Evolutionary conservation across 2,888 invertebrate species (phyloP), one percentile per base, ranked within the genome.

Genomic region (Dryobotodes eremita): DNA sequence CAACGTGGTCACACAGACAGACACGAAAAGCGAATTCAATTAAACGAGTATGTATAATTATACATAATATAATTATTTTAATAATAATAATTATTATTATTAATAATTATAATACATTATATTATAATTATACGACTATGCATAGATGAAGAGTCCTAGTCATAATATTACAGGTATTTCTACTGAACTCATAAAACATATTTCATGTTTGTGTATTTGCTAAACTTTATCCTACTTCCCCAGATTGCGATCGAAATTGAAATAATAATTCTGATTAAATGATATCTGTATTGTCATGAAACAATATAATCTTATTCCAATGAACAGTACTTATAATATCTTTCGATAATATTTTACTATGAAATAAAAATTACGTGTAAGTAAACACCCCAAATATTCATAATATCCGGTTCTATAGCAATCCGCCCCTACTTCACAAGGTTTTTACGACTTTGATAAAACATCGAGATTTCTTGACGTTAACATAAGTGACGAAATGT

Each of bases 231-330:
- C 70, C 57, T 15, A 20, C 23, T 82, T 66, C 53, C n/a, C 26
- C 4, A 50, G 59, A 78, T 73, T 61, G 17, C 5, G 20, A 82
- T 82, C 73, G 17, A 73, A 73, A 71, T 83, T 66, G 26, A 61
- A 82, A 48, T 57, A 77, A 82, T n/a, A 61, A 77, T 74, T 71
- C 26, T 59, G 76, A 72, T 77, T 86, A 79, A 57, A 66, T 62
- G 6, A 36, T 74, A 72, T 61, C 59, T 66, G n/a, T 75, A 65
- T 74, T 77, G 61, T 26, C 46, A 53, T 15, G 57, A 62, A 68
- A 46, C 15, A 61, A 79, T 75, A 8, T 66, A 59, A 76, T 80
- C 70, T 76, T 50, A 50, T 84, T 70, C 65, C 53, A 73, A 76
- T 72, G 72, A 76, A 84, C n/a, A 80, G n/a, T 53, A 65, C 11